phyloP scores from a whole-genome alignment of 2,888 invertebrate genomes.

The Hypomecis atomaria region DNA sequence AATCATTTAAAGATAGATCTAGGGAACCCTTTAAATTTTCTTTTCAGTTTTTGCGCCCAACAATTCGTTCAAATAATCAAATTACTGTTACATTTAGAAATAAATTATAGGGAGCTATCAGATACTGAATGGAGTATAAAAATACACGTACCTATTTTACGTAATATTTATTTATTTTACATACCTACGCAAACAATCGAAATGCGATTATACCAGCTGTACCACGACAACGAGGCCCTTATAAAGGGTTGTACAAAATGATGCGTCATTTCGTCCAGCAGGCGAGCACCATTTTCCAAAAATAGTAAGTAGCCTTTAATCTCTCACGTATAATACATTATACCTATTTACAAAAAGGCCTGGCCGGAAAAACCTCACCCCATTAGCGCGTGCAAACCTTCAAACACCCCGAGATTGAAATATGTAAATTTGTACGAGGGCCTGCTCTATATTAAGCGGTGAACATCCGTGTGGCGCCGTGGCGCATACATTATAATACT shows the following conservation, averaged over 20 bases:
- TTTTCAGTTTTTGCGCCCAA: too few species aligned
- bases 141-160: too few species aligned
- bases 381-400: conserved; percentile 27
- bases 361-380: conserved; percentile 31
- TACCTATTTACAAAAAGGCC: conserved; percentile 16
- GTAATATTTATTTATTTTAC: too few species aligned
- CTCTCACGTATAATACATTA: conserved; percentile 14
- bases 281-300: conserved; percentile 6
- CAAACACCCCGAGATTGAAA: conserved; percentile 29
- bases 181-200: too few species aligned
- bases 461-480: conserved; percentile 28
- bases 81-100: too few species aligned
- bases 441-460: conserved; percentile 17
- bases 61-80: too few species aligned
- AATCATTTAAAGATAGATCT: too few species aligned
- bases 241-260: neutral
- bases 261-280: conserved; percentile 2
- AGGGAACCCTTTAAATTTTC: too few species aligned
- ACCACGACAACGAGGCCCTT: neutral
- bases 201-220: too few species aligned
- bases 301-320: conserved; percentile 16
- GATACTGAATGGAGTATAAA: too few species aligned
- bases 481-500: conserved; percentile 33
- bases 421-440: conserved; percentile 27
- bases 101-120: too few species aligned